phyloP scores from a whole-genome alignment of 2,113 vertebrate genomes.

The Monarcha castaneiventris region DNA sequence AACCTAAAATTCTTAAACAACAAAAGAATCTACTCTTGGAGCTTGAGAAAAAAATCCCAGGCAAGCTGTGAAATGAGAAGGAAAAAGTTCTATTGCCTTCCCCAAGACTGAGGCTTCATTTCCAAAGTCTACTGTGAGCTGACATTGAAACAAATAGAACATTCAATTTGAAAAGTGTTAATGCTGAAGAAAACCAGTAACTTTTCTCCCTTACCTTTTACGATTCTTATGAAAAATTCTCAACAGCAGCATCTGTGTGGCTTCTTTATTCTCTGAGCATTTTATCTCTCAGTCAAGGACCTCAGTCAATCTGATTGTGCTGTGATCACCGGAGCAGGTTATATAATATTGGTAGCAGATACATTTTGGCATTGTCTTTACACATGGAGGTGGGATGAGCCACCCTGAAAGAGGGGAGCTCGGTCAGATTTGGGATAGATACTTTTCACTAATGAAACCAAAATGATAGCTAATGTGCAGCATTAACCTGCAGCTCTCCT shows the following conservation, averaged over 20 bases:
- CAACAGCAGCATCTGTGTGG: neutral
- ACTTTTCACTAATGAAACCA: neutral
- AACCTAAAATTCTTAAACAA: neutral
- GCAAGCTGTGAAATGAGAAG: neutral
- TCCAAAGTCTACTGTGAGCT: neutral
- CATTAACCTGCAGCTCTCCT: neutral
- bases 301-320: neutral
- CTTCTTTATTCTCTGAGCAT: neutral
- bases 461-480: neutral
- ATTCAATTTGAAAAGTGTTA: neutral
- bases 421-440: neutral
- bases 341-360: neutral
- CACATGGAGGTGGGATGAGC: neutral
- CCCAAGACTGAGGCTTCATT: neutral
- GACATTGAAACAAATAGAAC: neutral
- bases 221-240: neutral
- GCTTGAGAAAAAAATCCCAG: neutral
- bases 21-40: neutral
- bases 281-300: too few relatives aligned
- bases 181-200: neutral
- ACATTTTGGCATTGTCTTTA: neutral
- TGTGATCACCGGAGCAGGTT: neutral
- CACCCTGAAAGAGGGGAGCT: neutral
- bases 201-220: neutral
- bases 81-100: neutral